Base-by-base conservation (phyloP, 2,797 vertebrate genomes). In the Astyanax mexicanus region DNA sequence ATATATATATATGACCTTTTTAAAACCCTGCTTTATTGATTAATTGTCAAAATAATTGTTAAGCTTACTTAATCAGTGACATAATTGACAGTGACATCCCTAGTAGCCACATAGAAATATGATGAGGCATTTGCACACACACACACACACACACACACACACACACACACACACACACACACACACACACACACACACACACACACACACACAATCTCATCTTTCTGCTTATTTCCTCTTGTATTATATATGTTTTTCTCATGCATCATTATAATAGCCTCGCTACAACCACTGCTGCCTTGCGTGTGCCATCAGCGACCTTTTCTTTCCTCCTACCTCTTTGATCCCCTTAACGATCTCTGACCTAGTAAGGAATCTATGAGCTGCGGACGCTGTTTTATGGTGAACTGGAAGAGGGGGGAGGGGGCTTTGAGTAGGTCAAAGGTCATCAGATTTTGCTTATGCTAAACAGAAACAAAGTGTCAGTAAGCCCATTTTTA, bases 401-500 rank as follows among this genome's bases (percentile, higher is more conserved):
- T 79, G 78, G 82, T 69, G 45, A 75, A 78, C 62, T 23, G 74
- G 52, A 68, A 40, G 62, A 2, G 29, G 80, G 78, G 72, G 77
- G 82, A 66, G 66, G 76, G 11, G 64, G 81, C 84, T 76, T 12
- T 70, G 86, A 87, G 85, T 87, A 87, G 90, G 88, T 90, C 88
- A 90, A 82, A 88, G 89, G 89, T 83, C 77, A 79, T 84, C 76
- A 74, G 82, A 87, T 74, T 83, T 69, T 77, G 83, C 86, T 87
- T 69, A 83, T 78, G 72, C 84, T 83, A 84, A 88, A 88, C 84
- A 87, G 86, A 86, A 88, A 87, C 86, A 85, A 81, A 88, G 86
- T 85, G 87, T 89, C 86, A 83, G 84, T 81, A 74, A 83, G 83
- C 84, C 80, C 79, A 85, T 87, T 89, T n/a, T 80, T 85, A 90